Evolutionary conservation across 2,797 vertebrate genomes (phyloP), one percentile per base, ranked within the genome.

Genomic region (Pelodytes ibericus): DNA sequence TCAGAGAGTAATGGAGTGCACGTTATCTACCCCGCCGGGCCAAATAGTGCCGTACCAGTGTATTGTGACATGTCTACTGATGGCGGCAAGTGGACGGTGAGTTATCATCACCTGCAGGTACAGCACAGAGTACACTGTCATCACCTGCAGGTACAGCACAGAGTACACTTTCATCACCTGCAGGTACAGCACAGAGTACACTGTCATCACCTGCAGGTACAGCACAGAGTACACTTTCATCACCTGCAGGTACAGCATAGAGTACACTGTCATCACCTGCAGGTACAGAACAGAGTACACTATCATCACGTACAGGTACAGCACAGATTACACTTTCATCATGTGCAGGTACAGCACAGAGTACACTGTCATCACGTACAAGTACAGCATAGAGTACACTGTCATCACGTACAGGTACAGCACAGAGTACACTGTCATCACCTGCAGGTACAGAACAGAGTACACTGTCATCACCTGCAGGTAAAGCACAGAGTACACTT

Each of bases 51-150:
- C 0, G 87, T 93, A 47, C 88, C 91, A 1, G 91, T 92, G 60
- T 91, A 90, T 83, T 92, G 93, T 26, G 92, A 93, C 82, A 94
- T 92, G 91, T 87, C 84, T 77, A 87, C 75, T 0, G 88, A 90
- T 0, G 71, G 72, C 0, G 88, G 88, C 16, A 89, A 89, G 78
- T 90, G 91, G 92, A 91, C 88, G 67, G 88, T 89, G 75, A 91
- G 85, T 71, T 60, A 13, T 10, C 24, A 41, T 10, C 22, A 16
- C 6, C 5, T 36, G 41, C 41, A 44, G 13, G 10, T 44, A 22
- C 31, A 62, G 60, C 1, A 24, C 60, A 20, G n/a, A 18, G 18
- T 25, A 69, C 20, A 57, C 20, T 25, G 41, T 2, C 16, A n/a
- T n/a, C n/a, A n/a, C n/a, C n/a, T n/a, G n/a, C n/a, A n/a, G n/a